Evolutionary conservation across 2,797 vertebrate species (phyloP).

Genomic region (Pseudochromis fuscus): DNA sequence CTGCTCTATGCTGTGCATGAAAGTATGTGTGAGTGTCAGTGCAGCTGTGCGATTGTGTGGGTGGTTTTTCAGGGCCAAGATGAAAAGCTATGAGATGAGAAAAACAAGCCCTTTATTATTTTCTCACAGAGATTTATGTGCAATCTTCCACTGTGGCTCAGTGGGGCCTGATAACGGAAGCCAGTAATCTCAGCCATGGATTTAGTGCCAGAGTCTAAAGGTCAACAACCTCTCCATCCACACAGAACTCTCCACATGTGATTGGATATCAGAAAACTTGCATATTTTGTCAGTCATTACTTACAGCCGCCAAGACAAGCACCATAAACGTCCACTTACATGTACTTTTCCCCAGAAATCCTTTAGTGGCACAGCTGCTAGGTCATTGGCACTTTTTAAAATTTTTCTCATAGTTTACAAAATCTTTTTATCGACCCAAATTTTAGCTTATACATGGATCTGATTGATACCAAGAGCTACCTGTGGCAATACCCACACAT

Average conservation of each 20-base stretch:
- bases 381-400: too few relatives aligned
- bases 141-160: conserved; percentile 69
- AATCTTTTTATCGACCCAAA: background rate
- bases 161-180: conserved; percentile 54
- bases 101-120: conserved; percentile 69
- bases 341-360: background rate
- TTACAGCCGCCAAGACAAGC: background rate
- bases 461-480: too few relatives aligned
- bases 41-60: conserved; percentile 45
- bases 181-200: conserved; percentile 65
- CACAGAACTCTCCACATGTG: conserved; percentile 24
- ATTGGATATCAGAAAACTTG: conserved; percentile 25
- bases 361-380: background rate
- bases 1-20: background rate
- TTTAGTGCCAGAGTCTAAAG: conserved; percentile 60
- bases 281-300: conserved; percentile 7
- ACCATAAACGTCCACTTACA: conserved; percentile 5
- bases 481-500: too few relatives aligned
- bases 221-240: conserved; percentile 57
- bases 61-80: conserved; percentile 48
- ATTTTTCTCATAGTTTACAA: too few relatives aligned
- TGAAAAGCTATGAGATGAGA: conserved; percentile 62
- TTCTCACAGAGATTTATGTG: conserved; percentile 72
- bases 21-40: background rate
- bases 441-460: too few relatives aligned